These are phyloP conservation scores for Latrodectus geometricus DNA, from an alignment of 1,140 invertebrate genomes.

Conservation along the genomic window DNA sequence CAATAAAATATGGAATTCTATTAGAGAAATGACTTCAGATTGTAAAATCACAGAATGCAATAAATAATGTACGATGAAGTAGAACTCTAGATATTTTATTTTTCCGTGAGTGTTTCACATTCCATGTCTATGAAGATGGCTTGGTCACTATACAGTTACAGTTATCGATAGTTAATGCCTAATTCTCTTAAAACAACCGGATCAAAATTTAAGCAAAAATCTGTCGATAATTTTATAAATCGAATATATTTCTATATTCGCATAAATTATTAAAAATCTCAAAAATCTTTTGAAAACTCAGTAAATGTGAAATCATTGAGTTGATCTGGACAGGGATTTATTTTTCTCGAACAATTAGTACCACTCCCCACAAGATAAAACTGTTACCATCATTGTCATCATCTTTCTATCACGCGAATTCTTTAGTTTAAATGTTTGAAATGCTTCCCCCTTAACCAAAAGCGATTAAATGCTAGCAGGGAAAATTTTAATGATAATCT, in stretches of 20 bases:
- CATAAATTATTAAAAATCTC: background rate
- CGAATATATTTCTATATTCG: background rate
- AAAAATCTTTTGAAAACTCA: background rate
- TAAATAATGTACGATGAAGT: too few species aligned
- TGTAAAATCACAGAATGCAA: too few species aligned
- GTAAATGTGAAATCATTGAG: background rate
- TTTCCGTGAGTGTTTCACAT: too few species aligned
- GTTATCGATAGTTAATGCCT: background rate
- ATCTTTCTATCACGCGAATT: slow-evolving; percentile 34
- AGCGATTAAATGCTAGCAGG: slow-evolving; percentile 35
- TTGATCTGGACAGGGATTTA: background rate
- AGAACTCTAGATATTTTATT: too few species aligned
- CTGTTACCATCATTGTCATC: slow-evolving; percentile 38
- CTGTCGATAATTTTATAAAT: background rate
- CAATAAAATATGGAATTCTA: too few species aligned
- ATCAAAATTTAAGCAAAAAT: too few species aligned
- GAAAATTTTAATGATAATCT: slow-evolving; percentile 54
- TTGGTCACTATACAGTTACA: too few species aligned
- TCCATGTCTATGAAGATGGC: too few species aligned
- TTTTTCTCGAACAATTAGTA: slow-evolving; percentile 25
- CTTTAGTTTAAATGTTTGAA: slow-evolving; percentile 48
- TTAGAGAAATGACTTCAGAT: too few species aligned
- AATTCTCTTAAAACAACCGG: background rate
- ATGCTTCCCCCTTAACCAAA: slow-evolving; percentile 42
- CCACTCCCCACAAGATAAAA: slow-evolving; percentile 17